phyloP scores from a whole-genome alignment of 2,797 vertebrate species.

The Bradypus variegatus region DNA sequence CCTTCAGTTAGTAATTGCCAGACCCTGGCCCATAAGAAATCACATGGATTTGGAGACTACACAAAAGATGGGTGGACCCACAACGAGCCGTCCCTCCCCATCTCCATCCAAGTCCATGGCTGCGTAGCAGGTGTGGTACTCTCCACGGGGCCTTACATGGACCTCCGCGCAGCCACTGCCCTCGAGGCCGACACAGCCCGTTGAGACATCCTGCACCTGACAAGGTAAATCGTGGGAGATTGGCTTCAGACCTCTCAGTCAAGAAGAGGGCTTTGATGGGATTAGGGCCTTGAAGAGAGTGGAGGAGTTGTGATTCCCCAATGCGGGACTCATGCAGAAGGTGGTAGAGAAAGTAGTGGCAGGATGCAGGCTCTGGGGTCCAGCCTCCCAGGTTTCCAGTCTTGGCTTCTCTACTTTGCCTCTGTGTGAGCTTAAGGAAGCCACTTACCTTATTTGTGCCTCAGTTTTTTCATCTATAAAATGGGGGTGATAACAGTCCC shows the following conservation, averaged over 20 bases:
- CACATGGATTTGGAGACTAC: background rate
- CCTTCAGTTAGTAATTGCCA: background rate
- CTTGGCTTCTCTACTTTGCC: background rate
- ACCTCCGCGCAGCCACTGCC: background rate
- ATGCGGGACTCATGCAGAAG: background rate
- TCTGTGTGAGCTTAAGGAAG: background rate
- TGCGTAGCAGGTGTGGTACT: fast-evolving
- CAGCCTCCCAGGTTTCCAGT: background rate
- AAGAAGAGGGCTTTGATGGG: background rate
- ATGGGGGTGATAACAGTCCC: background rate
- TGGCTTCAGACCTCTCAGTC: background rate
- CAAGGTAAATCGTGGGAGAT: background rate
- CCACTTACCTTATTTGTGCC: background rate
- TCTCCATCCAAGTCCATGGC: background rate
- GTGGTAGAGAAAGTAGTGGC: background rate
- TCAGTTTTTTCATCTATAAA: background rate
- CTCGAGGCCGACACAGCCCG: background rate
- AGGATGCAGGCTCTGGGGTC: background rate
- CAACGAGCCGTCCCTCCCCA: background rate
- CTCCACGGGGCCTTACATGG: fast-evolving
- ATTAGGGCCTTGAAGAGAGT: too few species aligned
- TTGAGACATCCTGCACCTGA: background rate
- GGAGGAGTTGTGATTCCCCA: background rate
- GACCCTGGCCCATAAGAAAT: background rate
- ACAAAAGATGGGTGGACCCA: background rate